A percentile compares a stretch with the other conserved stretches of the same genome.
Conservation (phyloP, 2,888 invertebrate genomes). For the Pachycephus smyrnensis region DNA sequence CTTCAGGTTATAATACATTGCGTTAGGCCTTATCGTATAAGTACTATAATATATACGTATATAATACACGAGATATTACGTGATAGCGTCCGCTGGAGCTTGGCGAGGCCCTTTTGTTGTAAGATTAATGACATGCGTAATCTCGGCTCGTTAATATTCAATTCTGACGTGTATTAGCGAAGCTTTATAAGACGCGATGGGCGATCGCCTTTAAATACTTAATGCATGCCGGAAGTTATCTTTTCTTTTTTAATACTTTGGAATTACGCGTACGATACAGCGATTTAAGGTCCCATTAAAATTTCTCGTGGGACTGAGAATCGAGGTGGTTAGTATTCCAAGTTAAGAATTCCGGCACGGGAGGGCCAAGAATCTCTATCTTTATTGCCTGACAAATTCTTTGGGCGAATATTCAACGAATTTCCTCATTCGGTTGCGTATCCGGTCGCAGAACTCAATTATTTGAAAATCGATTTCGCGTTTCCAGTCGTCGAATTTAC, state of each 20-base stretch:
- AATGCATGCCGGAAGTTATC: neutral
- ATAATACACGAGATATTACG: neutral
- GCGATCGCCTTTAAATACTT: neutral
- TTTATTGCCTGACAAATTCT: neutral
- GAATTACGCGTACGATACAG: neutral
- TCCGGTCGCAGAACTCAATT: neutral
- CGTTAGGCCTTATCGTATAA: neutral
- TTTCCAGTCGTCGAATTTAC: neutral
- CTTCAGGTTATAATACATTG: neutral
- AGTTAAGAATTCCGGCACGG: neutral
- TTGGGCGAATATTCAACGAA: neutral
- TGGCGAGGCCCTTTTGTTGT: neutral
- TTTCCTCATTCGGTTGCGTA: neutral
- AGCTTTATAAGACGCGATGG: neutral
- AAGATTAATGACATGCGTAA: conserved; percentile 3
- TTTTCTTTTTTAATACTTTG: neutral
- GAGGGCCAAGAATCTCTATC: neutral
- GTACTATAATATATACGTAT: neutral
- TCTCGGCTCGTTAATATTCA: conserved; percentile 3
- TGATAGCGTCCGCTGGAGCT: neutral
- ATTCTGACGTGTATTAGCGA: neutral
- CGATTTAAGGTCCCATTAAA: too few relatives aligned
- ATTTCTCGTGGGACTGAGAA: neutral
- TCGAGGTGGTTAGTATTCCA: neutral
- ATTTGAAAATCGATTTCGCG: neutral